Conservation (phyloP, 2,888 invertebrate genomes). For the Mesoligia furuncula region DNA sequence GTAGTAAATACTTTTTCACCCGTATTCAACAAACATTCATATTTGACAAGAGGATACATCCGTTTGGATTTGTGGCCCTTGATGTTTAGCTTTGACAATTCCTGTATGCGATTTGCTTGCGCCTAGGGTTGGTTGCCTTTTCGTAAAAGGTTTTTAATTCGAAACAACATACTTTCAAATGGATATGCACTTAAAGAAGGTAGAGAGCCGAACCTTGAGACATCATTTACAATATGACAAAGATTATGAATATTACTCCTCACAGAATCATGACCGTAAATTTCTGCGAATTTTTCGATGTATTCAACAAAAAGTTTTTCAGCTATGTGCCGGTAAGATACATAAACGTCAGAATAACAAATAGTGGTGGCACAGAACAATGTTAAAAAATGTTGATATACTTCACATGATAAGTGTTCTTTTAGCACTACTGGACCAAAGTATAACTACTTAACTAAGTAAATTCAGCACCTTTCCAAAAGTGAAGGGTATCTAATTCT, state of each 20-base stretch:
- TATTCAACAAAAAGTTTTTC: conserved; percentile 7
- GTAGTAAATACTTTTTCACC: conserved; percentile 6
- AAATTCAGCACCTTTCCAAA: conserved; percentile 14
- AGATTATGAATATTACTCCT: conserved; percentile 15
- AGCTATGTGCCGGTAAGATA: conserved; percentile 17
- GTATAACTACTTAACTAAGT: too few relatives aligned
- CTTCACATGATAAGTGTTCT: conserved; percentile 7
- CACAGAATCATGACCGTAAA: conserved; percentile 12
- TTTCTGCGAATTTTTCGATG: conserved; percentile 16
- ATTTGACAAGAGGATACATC: background rate
- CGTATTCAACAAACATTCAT: background rate
- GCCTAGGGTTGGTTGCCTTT: background rate
- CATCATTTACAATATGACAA: conserved; percentile 16
- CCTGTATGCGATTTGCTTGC: background rate
- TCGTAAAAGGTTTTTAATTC: conserved; percentile 14
- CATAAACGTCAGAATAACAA: conserved; percentile 28
- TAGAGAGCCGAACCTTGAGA: conserved; percentile 7
- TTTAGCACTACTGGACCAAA: conserved; percentile 12
- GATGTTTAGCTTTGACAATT: background rate
- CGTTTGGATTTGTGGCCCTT: background rate
- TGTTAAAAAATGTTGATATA: conserved; percentile 19
- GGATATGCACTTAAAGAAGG: conserved; percentile 13
- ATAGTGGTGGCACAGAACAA: conserved; percentile 22
- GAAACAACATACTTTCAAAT: conserved; percentile 6
- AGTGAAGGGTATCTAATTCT: conserved; percentile 5